Evolutionary conservation across 2,888 invertebrate genomes (phyloP).

Genomic region (Julus scandinavius): DNA sequence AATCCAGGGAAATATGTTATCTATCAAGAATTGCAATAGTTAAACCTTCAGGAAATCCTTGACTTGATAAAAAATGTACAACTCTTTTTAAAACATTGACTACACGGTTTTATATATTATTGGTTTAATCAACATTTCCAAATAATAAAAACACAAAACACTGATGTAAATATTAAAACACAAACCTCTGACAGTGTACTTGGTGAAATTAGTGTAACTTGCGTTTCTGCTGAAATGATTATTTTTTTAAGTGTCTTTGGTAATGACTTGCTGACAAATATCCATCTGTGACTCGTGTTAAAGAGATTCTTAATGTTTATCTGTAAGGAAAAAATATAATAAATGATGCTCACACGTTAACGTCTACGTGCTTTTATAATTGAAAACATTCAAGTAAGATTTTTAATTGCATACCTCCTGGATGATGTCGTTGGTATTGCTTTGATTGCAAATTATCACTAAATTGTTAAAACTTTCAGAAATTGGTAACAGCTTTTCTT

Average conservation of each 20-base stretch:
- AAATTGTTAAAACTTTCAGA: neutral
- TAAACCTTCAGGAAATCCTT: no score
- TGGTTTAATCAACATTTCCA: neutral
- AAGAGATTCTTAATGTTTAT: neutral
- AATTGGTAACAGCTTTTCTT: neutral
- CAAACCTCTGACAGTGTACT: neutral
- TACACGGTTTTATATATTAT: neutral
- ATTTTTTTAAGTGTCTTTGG: neutral
- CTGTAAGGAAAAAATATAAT: neutral
- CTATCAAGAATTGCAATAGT: no score
- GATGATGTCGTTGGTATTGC: neutral
- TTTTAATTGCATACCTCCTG: neutral
- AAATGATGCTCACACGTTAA: neutral
- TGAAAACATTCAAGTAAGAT: no score
- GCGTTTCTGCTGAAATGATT: neutral
- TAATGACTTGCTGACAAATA: neutral
- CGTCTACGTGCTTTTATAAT: no score
- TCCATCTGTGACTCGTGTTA: conserved; percentile 7
- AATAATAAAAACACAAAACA: neutral
- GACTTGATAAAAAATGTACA: no score
- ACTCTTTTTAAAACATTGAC: neutral
- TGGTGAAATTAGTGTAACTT: neutral
- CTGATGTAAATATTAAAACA: neutral
- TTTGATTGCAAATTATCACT: neutral
- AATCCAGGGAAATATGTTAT: neutral